These are phyloP conservation scores for Megalurothrips usitatus DNA, from an alignment of 2,888 invertebrate genomes.

Conservation along the genomic window DNA sequence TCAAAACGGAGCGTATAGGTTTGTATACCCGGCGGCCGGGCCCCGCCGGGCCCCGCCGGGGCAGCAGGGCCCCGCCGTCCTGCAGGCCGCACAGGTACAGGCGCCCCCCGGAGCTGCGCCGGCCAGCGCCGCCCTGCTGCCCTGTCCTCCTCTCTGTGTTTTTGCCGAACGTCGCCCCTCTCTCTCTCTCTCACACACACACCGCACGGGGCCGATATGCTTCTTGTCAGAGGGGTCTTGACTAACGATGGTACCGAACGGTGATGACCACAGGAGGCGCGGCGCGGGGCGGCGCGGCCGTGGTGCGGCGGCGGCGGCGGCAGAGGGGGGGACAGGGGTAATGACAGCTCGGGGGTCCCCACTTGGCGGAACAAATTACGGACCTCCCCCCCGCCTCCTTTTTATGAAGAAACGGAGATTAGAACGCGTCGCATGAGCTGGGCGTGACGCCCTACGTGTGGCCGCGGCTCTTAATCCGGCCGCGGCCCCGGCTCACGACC, in stretches of 20 bases:
- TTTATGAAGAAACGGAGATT: neutral
- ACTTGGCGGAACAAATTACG: slow-evolving; percentile 6
- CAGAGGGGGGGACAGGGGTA: neutral
- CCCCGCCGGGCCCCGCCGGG: neutral
- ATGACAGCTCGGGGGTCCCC: slow-evolving; percentile 11
- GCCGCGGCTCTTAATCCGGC: neutral
- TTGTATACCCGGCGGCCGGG: neutral
- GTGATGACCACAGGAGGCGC: neutral
- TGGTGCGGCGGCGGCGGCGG: neutral
- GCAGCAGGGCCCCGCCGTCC: neutral
- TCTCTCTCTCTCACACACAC: neutral
- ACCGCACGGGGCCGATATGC: neutral
- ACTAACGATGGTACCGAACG: slow-evolving; percentile 12
- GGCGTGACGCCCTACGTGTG: neutral
- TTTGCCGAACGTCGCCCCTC: neutral
- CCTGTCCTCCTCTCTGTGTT: neutral
- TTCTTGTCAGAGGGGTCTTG: slow-evolving; percentile 9
- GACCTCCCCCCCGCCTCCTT: neutral
- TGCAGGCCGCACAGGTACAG: neutral
- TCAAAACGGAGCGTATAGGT: neutral
- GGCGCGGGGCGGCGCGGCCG: neutral
- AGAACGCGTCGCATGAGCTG: neutral
- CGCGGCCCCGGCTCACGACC: neutral
- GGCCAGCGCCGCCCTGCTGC: neutral
- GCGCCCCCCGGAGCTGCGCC: neutral